These are phyloP conservation scores for Spicauda simplicius DNA, from an alignment of 2,888 invertebrate species.

Conservation along the genomic window DNA sequence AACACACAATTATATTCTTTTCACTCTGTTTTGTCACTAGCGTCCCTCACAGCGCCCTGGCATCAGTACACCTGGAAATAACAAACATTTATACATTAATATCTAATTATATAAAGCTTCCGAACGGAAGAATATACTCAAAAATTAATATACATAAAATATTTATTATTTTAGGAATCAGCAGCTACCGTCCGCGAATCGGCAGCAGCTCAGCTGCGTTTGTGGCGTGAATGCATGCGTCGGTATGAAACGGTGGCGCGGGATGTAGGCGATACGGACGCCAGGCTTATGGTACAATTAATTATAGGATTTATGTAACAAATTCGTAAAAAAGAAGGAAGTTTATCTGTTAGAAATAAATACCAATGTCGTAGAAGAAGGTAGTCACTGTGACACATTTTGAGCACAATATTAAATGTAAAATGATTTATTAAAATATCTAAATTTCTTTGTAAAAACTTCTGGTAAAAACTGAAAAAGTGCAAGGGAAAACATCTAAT, in stretches of 20 bases:
- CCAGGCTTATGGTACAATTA: conserved; percentile 69
- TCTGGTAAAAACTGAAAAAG: too few relatives aligned
- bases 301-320: not conserved
- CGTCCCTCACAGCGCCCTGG: conserved; percentile 49
- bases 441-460: too few relatives aligned
- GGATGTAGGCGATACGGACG: conserved; percentile 79
- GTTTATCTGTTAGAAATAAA: too few relatives aligned
- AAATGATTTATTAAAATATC: too few relatives aligned
- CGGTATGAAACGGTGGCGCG: conserved; percentile 78
- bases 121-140: too few relatives aligned
- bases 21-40: conserved; percentile 64
- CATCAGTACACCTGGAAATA: conserved; percentile 67
- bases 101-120: too few relatives aligned
- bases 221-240: conserved; percentile 80
- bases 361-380: too few relatives aligned
- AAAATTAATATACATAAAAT: too few relatives aligned
- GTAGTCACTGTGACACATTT: too few relatives aligned
- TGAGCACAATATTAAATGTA: too few relatives aligned
- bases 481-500: too few relatives aligned
- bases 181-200: conserved; percentile 67
- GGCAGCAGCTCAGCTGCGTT: conserved; percentile 70
- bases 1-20: conserved; percentile 52
- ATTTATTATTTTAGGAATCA: conserved; percentile 53
- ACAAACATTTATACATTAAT: conserved; percentile 25
- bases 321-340: too few relatives aligned